Conservation (phyloP, 2,113 vertebrate genomes). For the Sander vitreus region DNA sequence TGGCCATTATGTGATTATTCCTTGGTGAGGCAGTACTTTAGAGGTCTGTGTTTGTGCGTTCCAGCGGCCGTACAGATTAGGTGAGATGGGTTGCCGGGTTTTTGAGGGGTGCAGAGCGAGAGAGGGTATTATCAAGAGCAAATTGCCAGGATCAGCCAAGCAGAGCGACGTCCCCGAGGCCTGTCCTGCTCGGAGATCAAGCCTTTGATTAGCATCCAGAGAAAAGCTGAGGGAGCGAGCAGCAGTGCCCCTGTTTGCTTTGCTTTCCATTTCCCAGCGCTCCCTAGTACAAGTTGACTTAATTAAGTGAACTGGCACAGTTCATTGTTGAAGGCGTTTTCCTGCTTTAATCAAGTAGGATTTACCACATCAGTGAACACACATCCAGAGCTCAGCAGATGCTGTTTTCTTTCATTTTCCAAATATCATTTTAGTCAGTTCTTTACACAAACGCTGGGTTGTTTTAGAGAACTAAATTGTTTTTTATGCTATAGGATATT, state of each 20-base stretch:
- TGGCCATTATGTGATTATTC: slow-evolving; percentile 67
- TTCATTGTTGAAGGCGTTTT: slow-evolving; percentile 76
- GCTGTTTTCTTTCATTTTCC: slow-evolving; percentile 24
- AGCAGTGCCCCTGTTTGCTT: slow-evolving; percentile 77
- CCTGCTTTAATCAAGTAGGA: slow-evolving; percentile 85
- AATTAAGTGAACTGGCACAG: slow-evolving; percentile 81
- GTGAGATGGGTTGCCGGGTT: slow-evolving; percentile 60
- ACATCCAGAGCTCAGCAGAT: slow-evolving; percentile 67
- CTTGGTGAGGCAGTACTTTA: slow-evolving; percentile 52
- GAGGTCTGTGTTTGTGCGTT: slow-evolving; percentile 48
- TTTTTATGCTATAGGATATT: slow-evolving; percentile 19
- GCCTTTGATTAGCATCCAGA: slow-evolving; percentile 80
- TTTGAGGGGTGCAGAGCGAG: slow-evolving; percentile 29
- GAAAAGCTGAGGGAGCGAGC: slow-evolving; percentile 66
- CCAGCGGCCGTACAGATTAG: slow-evolving; percentile 50
- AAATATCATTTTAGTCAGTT: slow-evolving; percentile 47
- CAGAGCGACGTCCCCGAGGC: slow-evolving; percentile 75
- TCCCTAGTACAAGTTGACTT: slow-evolving; percentile 77
- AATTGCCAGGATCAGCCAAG: slow-evolving; percentile 84
- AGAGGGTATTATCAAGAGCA: slow-evolving; percentile 77
- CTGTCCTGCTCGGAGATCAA: slow-evolving; percentile 77
- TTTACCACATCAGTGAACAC: slow-evolving; percentile 81
- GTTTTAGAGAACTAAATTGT: slow-evolving; percentile 14
- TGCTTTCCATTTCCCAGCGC: slow-evolving; percentile 74
- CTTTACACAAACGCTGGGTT: slow-evolving; percentile 29